Conservation (phyloP, 2,113 vertebrate genomes). For the Spermophilus dauricus region DNA sequence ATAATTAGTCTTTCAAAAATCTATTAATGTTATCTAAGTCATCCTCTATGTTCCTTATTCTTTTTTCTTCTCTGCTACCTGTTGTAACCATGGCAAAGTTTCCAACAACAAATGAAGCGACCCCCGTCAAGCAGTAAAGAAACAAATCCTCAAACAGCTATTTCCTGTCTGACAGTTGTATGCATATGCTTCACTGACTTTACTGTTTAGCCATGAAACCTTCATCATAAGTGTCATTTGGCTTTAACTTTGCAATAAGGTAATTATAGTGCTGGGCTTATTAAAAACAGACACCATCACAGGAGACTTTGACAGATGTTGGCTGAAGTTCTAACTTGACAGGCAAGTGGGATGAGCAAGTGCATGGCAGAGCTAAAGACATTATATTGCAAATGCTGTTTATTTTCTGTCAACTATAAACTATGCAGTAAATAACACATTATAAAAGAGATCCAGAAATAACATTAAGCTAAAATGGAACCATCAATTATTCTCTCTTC, state of each 20-base stretch:
- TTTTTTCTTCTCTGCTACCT: not conserved
- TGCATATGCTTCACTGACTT: constrained; percentile 78
- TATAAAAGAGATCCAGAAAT: constrained; percentile 87
- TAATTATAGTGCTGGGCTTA: constrained; percentile 85
- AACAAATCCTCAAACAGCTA: constrained; percentile 76
- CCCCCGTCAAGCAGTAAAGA: constrained; percentile 70
- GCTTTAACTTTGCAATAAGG: constrained; percentile 86
- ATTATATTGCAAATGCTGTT: constrained; percentile 89
- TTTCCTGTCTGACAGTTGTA: constrained; percentile 79
- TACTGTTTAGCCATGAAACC: constrained; percentile 85
- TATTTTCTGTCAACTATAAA: constrained; percentile 89
- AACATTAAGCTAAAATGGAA: constrained; percentile 88
- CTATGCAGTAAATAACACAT: constrained; percentile 90
- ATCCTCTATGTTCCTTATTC: not conserved
- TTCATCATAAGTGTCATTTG: constrained; percentile 85
- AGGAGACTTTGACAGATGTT: constrained; percentile 87
- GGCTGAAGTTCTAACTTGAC: constrained; percentile 83
- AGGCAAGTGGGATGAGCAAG: constrained; percentile 87
- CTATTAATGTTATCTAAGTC: not conserved
- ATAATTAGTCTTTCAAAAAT: constrained; percentile 36
- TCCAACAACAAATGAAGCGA: constrained; percentile 79
- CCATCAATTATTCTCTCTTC: constrained; percentile 88
- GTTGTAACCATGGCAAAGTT: constrained; percentile 28
- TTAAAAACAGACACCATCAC: constrained; percentile 85
- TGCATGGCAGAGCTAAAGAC: constrained; percentile 82